phyloP scores from a whole-genome alignment of 2,113 vertebrate genomes.

The Daphoenositta chrysoptera region DNA sequence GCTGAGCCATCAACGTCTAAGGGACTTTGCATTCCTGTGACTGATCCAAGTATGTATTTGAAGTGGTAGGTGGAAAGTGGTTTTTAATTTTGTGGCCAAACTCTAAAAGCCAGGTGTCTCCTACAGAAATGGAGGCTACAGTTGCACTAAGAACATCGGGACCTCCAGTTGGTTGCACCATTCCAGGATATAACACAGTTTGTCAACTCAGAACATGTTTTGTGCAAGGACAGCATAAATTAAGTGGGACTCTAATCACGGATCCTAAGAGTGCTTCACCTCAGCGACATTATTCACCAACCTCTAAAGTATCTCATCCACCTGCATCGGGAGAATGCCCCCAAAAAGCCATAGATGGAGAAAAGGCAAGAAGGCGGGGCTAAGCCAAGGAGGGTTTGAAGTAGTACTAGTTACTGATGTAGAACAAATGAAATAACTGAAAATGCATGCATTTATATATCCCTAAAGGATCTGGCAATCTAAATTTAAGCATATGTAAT shows the following conservation, averaged over 20 bases:
- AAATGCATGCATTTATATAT: neutral
- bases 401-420: neutral
- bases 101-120: slow-evolving; percentile 1
- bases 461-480: neutral
- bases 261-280: slow-evolving; percentile 44
- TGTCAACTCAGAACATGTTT: slow-evolving; percentile 59
- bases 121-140: slow-evolving; percentile 61
- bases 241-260: slow-evolving; percentile 70
- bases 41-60: slow-evolving; percentile 79
- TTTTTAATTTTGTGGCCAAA: neutral
- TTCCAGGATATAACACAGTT: slow-evolving; percentile 70
- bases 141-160: slow-evolving; percentile 42
- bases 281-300: slow-evolving; percentile 79
- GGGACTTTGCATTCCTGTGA: slow-evolving; percentile 77
- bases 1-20: slow-evolving; percentile 59
- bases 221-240: slow-evolving; percentile 68
- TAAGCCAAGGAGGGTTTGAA: neutral
- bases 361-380: slow-evolving; percentile 64
- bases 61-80: neutral
- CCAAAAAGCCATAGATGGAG: slow-evolving; percentile 77
- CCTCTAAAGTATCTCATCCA: slow-evolving; percentile 32
- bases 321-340: slow-evolving; percentile 73
- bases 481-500: neutral
- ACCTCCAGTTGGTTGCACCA: slow-evolving; percentile 64
- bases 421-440: neutral